Conservation (phyloP, 30 jellyfish, hydroid and myxozoan species). For the Pseudorhiza aurosa region DNA sequence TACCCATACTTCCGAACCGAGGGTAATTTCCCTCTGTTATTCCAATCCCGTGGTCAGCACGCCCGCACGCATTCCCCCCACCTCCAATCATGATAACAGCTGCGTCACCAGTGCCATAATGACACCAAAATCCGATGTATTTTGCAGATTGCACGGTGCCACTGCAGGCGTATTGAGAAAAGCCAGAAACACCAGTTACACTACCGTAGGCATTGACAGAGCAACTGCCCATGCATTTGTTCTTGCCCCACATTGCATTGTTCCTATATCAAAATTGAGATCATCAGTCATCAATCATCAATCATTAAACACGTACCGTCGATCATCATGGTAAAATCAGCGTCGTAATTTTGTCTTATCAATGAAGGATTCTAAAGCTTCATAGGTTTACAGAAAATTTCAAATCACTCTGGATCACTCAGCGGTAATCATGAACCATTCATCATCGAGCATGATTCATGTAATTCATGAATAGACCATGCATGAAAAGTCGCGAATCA, state of each 20-base stretch:
- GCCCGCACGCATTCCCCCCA: constrained; percentile 53
- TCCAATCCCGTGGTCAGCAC: constrained; percentile 66
- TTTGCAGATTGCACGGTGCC: constrained; percentile 11
- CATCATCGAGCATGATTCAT: background rate
- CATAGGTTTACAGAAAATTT: too few relatives aligned
- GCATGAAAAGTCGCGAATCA: background rate
- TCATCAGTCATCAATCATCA: background rate
- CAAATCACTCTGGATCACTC: too few relatives aligned
- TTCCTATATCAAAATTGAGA: background rate
- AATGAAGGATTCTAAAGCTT: too few relatives aligned
- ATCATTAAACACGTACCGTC: background rate
- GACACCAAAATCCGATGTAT: constrained; percentile 61
- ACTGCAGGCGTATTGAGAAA: constrained; percentile 35
- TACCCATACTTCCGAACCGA: constrained; percentile 3
- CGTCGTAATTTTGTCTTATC: too few relatives aligned
- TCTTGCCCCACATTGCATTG: constrained; percentile 34
- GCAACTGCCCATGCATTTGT: constrained; percentile 26
- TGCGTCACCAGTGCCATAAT: constrained; percentile 53
- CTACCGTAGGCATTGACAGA: background rate
- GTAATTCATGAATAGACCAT: background rate
- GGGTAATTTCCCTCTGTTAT: constrained; percentile 44
- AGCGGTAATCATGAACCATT: background rate
- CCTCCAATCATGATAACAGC: constrained; percentile 65
- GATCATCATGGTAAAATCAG: too few relatives aligned
- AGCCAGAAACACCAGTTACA: constrained; percentile 25